phyloP scores from a whole-genome alignment of 1,140 invertebrate genomes.

The Trissolcus basalis region DNA sequence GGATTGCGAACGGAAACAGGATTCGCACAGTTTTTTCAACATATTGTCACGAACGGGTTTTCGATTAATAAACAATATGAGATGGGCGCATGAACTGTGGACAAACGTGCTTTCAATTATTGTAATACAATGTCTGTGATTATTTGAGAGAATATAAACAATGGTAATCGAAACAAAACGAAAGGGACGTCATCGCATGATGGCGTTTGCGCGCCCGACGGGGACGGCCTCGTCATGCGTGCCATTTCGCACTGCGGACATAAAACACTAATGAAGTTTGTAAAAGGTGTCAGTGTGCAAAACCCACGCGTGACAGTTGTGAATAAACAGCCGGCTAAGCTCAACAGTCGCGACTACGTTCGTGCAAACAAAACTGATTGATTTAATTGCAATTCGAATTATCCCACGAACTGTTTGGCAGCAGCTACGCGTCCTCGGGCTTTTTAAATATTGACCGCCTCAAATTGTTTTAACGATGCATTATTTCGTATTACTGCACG shows the following conservation, averaged over 20 bases:
- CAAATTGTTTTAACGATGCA: conserved; percentile 46
- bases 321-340: conserved; percentile 48
- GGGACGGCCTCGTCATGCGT: conserved; percentile 34
- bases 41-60: not conserved
- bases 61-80: conserved; percentile 30
- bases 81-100: conserved; percentile 24
- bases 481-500: conserved; percentile 41
- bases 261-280: conserved; percentile 60
- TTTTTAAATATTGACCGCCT: conserved; percentile 47
- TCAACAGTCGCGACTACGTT: conserved; percentile 17
- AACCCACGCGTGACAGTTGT: conserved; percentile 52
- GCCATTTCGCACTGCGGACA: conserved; percentile 54
- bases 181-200: conserved; percentile 36
- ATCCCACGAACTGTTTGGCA: conserved; percentile 52
- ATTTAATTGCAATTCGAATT: conserved; percentile 53
- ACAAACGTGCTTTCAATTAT: conserved; percentile 63
- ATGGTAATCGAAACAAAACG: conserved; percentile 36
- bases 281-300: conserved; percentile 53
- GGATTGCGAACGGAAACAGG: not conserved
- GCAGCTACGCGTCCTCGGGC: conserved; percentile 11
- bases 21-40: not conserved
- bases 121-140: conserved; percentile 33
- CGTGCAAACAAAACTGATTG: conserved; percentile 55
- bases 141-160: conserved; percentile 38
- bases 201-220: conserved; percentile 39